These are phyloP conservation scores for Rhinatrema bivittatum DNA, from an alignment of 2,797 vertebrate genomes.

Conservation along the genomic window DNA sequence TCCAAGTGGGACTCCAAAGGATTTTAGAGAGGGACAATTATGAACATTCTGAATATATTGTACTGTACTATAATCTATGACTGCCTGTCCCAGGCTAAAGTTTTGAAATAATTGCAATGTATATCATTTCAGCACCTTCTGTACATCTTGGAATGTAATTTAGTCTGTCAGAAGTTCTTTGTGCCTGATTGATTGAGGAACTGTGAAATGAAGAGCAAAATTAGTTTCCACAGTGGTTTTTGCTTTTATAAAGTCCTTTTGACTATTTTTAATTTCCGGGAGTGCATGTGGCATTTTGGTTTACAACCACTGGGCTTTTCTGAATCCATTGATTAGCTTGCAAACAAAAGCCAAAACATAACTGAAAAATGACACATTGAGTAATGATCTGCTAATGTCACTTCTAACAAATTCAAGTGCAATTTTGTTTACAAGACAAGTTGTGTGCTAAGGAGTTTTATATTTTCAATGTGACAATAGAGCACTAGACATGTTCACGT, in stretches of 20 bases:
- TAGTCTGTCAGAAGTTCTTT: constrained; percentile 55
- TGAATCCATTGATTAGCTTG: constrained; percentile 30
- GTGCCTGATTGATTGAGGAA: constrained; percentile 49
- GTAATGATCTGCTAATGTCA: constrained; percentile 20
- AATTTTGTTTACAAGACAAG: constrained; percentile 65
- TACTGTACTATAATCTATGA: constrained; percentile 42
- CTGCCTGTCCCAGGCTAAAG: constrained; percentile 18
- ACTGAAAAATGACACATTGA: constrained; percentile 45
- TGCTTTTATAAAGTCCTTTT: constrained; percentile 35
- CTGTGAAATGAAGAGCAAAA: constrained; percentile 32
- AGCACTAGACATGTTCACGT: too few relatives aligned
- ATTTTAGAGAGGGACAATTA: constrained; percentile 36
- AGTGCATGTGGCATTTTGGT: constrained; percentile 28
- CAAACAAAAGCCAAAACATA: constrained; percentile 19
- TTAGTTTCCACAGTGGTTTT: constrained; percentile 41
- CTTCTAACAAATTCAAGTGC: constrained; percentile 61
- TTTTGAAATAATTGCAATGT: constrained; percentile 48
- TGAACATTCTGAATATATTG: constrained; percentile 37
- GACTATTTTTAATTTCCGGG: constrained; percentile 25
- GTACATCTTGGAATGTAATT: constrained; percentile 57
- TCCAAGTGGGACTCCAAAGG: too few relatives aligned
- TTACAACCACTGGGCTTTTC: constrained; percentile 13
- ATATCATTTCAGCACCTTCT: constrained; percentile 53
- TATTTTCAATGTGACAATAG: constrained; percentile 61
- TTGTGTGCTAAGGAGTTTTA: constrained; percentile 55